Evolutionary conservation across 1,140 invertebrate species (phyloP).

Genomic region (Vollenhovia emeryi): DNA sequence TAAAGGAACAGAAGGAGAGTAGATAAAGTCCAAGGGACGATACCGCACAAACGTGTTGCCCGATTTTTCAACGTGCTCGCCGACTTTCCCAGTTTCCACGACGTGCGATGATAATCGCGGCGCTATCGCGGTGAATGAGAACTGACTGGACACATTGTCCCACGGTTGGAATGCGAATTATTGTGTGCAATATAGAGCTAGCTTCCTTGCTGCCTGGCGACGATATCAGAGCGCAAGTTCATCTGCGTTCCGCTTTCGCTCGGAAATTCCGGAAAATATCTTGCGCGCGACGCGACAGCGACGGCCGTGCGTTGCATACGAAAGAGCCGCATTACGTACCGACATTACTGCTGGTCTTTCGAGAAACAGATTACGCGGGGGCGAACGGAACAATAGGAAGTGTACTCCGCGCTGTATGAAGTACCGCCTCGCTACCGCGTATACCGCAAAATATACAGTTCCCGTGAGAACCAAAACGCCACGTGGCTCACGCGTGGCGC

Average conservation of each 20-base stretch:
- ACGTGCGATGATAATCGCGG: slow-evolving; percentile 38
- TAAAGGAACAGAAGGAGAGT: not conserved
- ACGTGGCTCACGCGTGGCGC: slow-evolving; percentile 11
- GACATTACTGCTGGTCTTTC: slow-evolving; percentile 50
- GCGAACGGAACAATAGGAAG: slow-evolving; percentile 42
- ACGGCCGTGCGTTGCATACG: slow-evolving; percentile 16
- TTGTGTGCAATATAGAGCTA: slow-evolving; percentile 29
- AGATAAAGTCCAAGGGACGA: not conserved
- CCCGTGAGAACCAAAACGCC: not conserved
- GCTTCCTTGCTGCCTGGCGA: slow-evolving; percentile 15
- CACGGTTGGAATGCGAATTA: slow-evolving; percentile 54
- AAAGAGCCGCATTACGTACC: slow-evolving; percentile 46
- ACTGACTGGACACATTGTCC: slow-evolving; percentile 52
- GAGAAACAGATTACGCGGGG: slow-evolving; percentile 44
- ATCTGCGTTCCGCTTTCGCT: not conserved
- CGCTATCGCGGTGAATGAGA: slow-evolving; percentile 1
- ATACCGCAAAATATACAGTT: slow-evolving; percentile 45
- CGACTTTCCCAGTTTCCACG: slow-evolving; percentile 24
- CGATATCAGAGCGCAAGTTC: slow-evolving; percentile 35
- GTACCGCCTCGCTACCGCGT: not conserved
- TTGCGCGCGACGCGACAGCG: slow-evolving; percentile 8
- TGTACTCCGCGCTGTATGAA: slow-evolving; percentile 25
- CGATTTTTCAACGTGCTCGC: slow-evolving; percentile 29
- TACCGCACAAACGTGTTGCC: not conserved
- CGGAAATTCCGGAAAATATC: slow-evolving; percentile 63